Conservation (phyloP, 2,797 vertebrate genomes). For the Ptychobarbus kaznakovi region DNA sequence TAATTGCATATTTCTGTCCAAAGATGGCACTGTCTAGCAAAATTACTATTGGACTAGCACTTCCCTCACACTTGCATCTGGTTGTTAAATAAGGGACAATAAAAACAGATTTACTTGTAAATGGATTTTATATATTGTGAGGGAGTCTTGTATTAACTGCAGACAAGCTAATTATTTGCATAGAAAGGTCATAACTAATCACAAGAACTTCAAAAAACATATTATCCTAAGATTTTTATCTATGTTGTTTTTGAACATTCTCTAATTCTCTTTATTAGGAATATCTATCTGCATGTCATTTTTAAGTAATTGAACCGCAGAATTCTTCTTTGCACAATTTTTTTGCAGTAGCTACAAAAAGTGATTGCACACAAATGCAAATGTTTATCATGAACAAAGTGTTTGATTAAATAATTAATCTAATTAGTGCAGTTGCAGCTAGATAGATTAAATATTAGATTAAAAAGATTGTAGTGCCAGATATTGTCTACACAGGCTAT, state of each 20-base stretch:
- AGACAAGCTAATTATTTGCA: not conserved
- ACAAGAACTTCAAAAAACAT: not conserved
- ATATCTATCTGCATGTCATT: not conserved
- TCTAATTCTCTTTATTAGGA: not conserved
- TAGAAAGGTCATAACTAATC: not conserved
- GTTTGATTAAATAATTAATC: not conserved
- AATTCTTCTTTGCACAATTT: not conserved
- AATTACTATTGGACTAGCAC: constrained; percentile 46
- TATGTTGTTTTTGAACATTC: not conserved
- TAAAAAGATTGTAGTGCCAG: not conserved
- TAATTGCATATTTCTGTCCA: constrained; percentile 64
- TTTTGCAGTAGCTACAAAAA: not conserved
- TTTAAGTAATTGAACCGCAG: not conserved
- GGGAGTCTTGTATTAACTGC: not conserved
- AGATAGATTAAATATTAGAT: not conserved
- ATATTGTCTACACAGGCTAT: not conserved
- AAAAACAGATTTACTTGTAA: constrained; percentile 10
- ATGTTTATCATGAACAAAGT: not conserved
- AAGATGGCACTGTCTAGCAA: constrained; percentile 82
- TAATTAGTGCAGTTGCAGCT: not conserved
- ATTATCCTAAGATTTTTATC: not conserved
- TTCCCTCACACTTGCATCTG: not conserved
- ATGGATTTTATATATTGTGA: not conserved
- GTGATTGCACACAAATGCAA: not conserved
- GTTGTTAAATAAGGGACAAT: constrained; percentile 9